These are phyloP conservation scores for Leptinotarsa lineolata DNA, from an alignment of 1,140 invertebrate genomes.

Conservation along the genomic window DNA sequence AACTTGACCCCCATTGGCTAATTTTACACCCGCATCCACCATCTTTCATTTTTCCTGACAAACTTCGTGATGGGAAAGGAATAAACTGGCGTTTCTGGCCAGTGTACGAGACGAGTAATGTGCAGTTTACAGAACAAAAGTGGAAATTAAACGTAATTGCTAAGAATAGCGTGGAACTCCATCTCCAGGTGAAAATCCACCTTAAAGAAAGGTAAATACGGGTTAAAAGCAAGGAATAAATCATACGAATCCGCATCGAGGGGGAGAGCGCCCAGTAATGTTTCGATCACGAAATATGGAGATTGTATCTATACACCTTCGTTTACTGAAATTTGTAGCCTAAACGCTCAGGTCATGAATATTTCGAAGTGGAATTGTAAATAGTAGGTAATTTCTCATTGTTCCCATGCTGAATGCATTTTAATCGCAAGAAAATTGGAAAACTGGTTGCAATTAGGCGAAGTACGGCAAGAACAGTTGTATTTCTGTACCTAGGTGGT, in stretches of 20 bases:
- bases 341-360: neutral
- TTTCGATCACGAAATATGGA: conserved; percentile 37
- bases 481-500: too few relatives aligned
- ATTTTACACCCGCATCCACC: conserved; percentile 2
- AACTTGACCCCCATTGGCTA: conserved; percentile 2
- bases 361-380: conserved; percentile 21
- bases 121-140: conserved; percentile 40
- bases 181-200: conserved; percentile 27
- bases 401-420: conserved; percentile 12
- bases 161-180: conserved; percentile 35
- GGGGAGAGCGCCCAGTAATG: neutral
- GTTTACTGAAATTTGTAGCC: conserved; percentile 34
- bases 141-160: conserved; percentile 46
- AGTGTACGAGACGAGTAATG: conserved; percentile 40
- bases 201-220: conserved; percentile 32
- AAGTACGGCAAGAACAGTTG: too few relatives aligned
- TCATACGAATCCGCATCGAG: conserved; percentile 26
- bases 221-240: conserved; percentile 23
- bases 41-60: neutral
- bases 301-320: conserved; percentile 33
- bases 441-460: neutral
- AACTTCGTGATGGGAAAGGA: conserved; percentile 32
- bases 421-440: neutral
- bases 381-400: conserved; percentile 21
- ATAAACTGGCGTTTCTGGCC: conserved; percentile 1